phyloP scores from a whole-genome alignment of 2,113 vertebrate genomes.

The Percopsis transmontana region DNA sequence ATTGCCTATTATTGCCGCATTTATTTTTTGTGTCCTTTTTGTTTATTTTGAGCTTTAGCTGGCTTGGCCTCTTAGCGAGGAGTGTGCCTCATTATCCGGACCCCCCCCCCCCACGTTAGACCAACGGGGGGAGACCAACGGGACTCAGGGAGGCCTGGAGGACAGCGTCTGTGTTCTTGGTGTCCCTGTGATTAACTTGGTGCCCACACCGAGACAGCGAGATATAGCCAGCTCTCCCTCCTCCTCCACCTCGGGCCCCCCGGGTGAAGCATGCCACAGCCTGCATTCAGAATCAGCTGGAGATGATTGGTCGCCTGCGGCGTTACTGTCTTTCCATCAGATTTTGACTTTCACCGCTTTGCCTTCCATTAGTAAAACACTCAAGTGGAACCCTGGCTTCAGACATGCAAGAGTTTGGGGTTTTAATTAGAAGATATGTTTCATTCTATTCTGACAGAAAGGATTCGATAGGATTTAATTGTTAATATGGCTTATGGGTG shows the following conservation, averaged over 20 bases:
- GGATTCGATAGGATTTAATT: background rate
- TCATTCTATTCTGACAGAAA: background rate
- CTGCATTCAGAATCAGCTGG: slow-evolving; percentile 43
- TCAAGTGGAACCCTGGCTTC: slow-evolving; percentile 19
- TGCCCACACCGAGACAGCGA: slow-evolving; percentile 27
- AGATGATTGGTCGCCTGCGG: slow-evolving; percentile 55
- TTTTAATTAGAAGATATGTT: background rate
- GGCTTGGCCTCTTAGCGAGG: slow-evolving; percentile 26
- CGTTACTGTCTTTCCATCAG: slow-evolving; percentile 33
- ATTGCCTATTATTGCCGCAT: slow-evolving; percentile 43
- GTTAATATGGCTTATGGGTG: background rate
- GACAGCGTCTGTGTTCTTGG: slow-evolving; percentile 9
- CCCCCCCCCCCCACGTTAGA: slow-evolving; percentile 11
- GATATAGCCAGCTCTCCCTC: slow-evolving; percentile 36
- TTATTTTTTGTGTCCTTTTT: slow-evolving; percentile 24
- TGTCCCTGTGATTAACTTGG: slow-evolving; percentile 54
- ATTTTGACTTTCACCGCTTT: slow-evolving; percentile 19
- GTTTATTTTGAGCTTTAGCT: slow-evolving; percentile 23
- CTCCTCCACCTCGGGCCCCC: slow-evolving; percentile 14
- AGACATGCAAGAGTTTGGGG: slow-evolving; percentile 3
- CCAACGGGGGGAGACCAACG: slow-evolving; percentile 7
- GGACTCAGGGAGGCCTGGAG: slow-evolving; percentile 12
- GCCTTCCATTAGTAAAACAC: slow-evolving; percentile 12
- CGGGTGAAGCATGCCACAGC: slow-evolving; percentile 10
- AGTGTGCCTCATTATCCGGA: slow-evolving; percentile 43